These are phyloP conservation scores for Chrysopa pallens DNA, from an alignment of 1,140 invertebrate species.

Conservation along the genomic window DNA sequence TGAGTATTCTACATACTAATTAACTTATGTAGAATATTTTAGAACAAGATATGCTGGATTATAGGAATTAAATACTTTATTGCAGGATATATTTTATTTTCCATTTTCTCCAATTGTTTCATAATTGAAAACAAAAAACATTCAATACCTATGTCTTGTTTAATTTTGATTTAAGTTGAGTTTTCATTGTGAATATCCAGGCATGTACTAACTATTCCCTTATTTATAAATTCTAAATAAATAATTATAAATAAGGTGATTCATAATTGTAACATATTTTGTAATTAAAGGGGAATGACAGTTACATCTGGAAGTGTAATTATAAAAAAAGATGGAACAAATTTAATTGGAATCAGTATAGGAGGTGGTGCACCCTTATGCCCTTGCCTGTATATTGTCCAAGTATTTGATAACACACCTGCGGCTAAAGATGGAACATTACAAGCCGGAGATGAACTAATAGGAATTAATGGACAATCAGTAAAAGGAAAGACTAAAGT, in stretches of 20 bases:
- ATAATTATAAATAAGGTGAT: neutral
- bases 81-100: too few relatives aligned
- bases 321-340: constrained; percentile 84
- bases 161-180: too few relatives aligned
- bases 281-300: constrained; percentile 76
- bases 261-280: constrained; percentile 2
- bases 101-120: too few relatives aligned
- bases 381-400: constrained; percentile 92
- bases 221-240: too few relatives aligned
- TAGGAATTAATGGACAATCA: constrained; percentile 76
- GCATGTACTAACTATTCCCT: too few relatives aligned
- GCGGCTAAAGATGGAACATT: constrained; percentile 77
- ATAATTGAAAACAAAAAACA: too few relatives aligned
- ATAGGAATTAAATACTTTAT: too few relatives aligned
- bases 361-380: constrained; percentile 91
- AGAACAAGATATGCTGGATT: too few relatives aligned
- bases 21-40: too few relatives aligned
- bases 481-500: constrained; percentile 96
- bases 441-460: constrained; percentile 90
- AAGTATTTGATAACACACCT: constrained; percentile 96
- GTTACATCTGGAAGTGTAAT: constrained; percentile 86
- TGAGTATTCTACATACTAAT: too few relatives aligned
- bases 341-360: constrained; percentile 95
- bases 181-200: neutral
- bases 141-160: too few relatives aligned